A percentile compares a stretch with the other conserved stretches of the same genome.
These are phyloP conservation scores for Ptiloglossa arizonensis DNA, from an alignment of 1,140 invertebrate genomes.

Conservation along the genomic window DNA sequence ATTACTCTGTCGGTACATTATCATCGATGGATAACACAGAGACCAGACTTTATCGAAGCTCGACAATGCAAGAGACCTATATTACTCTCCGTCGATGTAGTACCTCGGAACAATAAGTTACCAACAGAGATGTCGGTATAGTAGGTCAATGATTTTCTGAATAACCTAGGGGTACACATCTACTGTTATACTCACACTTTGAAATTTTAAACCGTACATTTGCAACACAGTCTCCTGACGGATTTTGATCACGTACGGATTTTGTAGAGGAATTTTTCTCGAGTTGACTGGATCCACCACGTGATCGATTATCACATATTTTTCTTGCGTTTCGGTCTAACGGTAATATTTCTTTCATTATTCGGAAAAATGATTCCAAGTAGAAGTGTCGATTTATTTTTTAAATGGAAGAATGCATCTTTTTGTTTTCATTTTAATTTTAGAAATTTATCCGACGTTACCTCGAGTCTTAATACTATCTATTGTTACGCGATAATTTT, in stretches of 20 bases:
- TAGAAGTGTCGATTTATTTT: no score
- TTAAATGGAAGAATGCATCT: no score
- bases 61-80: background rate
- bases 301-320: conserved; percentile 80
- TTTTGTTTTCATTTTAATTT: no score
- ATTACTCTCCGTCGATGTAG: background rate
- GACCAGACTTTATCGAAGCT: background rate
- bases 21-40: conserved; percentile 7
- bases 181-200: conserved; percentile 63
- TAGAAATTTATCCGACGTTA: no score
- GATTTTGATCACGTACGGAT: conserved; percentile 80
- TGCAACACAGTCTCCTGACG: conserved; percentile 77
- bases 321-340: conserved; percentile 72
- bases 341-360: background rate
- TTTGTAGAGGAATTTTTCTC: conserved; percentile 74
- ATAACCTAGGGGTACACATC: background rate
- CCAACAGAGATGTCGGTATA: background rate
- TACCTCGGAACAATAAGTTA: background rate
- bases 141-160: no score
- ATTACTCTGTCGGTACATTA: background rate
- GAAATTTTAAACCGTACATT: conserved; percentile 75
- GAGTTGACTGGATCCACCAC: conserved; percentile 75
- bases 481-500: no score
- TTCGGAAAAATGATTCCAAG: background rate
- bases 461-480: no score